These are phyloP conservation scores for Pipra filicauda DNA, from an alignment of 2,113 vertebrate species.

Conservation along the genomic window DNA sequence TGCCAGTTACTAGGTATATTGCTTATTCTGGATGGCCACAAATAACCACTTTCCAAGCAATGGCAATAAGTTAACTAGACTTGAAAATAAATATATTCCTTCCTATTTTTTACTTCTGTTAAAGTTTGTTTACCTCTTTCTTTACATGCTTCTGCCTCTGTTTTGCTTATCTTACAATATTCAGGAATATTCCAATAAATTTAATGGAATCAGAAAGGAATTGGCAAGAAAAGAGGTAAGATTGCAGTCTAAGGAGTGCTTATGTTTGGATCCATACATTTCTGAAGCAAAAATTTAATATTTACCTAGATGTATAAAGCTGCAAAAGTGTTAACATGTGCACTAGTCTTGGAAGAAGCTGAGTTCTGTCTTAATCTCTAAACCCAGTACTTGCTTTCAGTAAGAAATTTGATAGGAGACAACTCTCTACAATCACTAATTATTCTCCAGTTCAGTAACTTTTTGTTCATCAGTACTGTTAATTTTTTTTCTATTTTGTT, in stretches of 20 bases:
- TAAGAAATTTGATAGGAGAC: slow-evolving; percentile 18
- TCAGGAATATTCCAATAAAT: slow-evolving; percentile 77
- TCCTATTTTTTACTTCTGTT: slow-evolving; percentile 39
- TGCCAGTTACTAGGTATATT: not conserved
- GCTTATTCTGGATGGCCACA: not conserved
- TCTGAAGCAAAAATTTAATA: slow-evolving; percentile 43
- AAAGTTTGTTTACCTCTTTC: slow-evolving; percentile 72
- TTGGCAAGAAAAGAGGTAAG: slow-evolving; percentile 75
- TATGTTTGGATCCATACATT: slow-evolving; percentile 46
- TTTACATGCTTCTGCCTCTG: slow-evolving; percentile 76
- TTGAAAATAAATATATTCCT: slow-evolving; percentile 37
- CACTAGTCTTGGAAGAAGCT: not conserved
- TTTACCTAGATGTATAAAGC: slow-evolving; percentile 5
- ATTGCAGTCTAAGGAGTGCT: slow-evolving; percentile 64
- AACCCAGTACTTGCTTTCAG: not conserved
- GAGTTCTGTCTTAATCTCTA: not conserved
- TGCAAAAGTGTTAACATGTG: slow-evolving; percentile 2
- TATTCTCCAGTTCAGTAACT: not conserved
- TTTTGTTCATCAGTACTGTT: not conserved
- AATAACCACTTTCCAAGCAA: not conserved
- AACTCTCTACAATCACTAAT: not conserved
- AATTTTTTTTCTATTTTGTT: slow-evolving; percentile 14
- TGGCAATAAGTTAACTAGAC: not conserved
- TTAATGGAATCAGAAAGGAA: slow-evolving; percentile 77
- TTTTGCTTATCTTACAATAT: slow-evolving; percentile 75